These are phyloP conservation scores for Drosophila infuscata DNA, from an alignment of 2,888 invertebrate genomes.

Conservation along the genomic window DNA sequence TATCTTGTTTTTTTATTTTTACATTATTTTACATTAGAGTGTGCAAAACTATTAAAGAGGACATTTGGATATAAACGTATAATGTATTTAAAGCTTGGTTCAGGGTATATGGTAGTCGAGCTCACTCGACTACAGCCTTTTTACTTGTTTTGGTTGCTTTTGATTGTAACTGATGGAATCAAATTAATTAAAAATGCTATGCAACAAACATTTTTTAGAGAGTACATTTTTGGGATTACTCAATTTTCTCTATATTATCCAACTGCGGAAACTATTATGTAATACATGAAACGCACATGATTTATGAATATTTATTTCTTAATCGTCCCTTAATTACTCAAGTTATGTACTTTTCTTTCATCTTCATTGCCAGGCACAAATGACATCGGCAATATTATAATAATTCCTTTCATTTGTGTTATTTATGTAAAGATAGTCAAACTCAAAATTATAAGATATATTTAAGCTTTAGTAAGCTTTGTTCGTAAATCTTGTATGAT, in stretches of 20 bases:
- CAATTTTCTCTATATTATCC: too few relatives aligned
- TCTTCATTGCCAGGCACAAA: background rate
- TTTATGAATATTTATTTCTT: background rate
- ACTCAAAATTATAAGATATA: background rate
- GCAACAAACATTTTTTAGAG: too few relatives aligned
- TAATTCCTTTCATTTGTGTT: too few relatives aligned
- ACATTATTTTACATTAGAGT: too few relatives aligned
- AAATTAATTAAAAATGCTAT: background rate
- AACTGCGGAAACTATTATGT: background rate
- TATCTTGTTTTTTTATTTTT: too few relatives aligned
- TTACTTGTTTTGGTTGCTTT: background rate
- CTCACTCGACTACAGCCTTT: too few relatives aligned
- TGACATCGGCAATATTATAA: background rate
- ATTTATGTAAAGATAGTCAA: background rate
- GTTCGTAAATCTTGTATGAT: background rate
- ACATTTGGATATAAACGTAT: too few relatives aligned
- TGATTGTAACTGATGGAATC: background rate
- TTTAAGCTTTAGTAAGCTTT: background rate
- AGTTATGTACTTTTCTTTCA: background rate
- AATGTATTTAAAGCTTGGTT: too few relatives aligned
- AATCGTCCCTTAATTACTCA: fast-evolving
- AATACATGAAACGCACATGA: background rate
- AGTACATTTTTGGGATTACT: too few relatives aligned
- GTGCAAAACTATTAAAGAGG: too few relatives aligned
- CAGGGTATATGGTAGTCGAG: too few relatives aligned